These are phyloP conservation scores for Drosophila punjabiensis DNA, from an alignment of 1,140 invertebrate genomes.

Conservation along the genomic window DNA sequence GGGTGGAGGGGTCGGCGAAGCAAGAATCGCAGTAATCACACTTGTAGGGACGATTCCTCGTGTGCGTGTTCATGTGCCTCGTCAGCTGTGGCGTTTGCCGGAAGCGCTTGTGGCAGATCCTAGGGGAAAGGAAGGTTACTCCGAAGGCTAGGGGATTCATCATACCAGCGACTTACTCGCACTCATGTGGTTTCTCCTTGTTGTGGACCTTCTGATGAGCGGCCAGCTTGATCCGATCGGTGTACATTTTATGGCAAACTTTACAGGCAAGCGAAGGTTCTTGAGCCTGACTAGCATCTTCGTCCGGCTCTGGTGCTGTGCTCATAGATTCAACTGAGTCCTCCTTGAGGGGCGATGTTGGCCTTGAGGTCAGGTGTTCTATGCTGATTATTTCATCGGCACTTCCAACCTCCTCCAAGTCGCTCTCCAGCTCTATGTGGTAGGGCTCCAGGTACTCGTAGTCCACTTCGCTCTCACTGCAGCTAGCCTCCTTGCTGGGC, in stretches of 20 bases:
- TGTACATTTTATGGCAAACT: conserved; percentile 66
- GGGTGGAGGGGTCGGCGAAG: conserved; percentile 88
- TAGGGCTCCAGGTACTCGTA: conserved; percentile 40
- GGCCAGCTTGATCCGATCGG: conserved; percentile 57
- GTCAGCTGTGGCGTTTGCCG: conserved; percentile 70
- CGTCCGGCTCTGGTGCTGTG: not conserved
- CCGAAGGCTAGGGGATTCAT: rapidly evolving
- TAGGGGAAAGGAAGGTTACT: conserved; percentile 5
- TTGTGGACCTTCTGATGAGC: conserved; percentile 69
- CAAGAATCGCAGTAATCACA: conserved; percentile 88
- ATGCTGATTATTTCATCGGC: conserved; percentile 35
- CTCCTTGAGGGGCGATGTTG: not conserved
- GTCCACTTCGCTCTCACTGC: conserved; percentile 26
- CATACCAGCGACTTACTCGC: conserved; percentile 67
- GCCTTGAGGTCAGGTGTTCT: conserved; percentile 8
- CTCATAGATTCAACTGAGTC: conserved; percentile 1
- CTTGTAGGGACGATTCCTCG: conserved; percentile 74
- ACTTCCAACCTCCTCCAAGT: conserved; percentile 13
- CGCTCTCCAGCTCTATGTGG: conserved; percentile 28
- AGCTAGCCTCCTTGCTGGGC: not conserved
- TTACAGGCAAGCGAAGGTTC: conserved; percentile 45
- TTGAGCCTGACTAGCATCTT: not conserved
- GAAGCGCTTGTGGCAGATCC: conserved; percentile 80
- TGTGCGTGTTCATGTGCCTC: conserved; percentile 81
- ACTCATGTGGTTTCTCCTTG: conserved; percentile 72